A percentile compares a stretch with the other conserved stretches of the same genome.
phyloP scores from a whole-genome alignment of 2,888 invertebrate genomes.

The Didymodactylos carnosus region DNA sequence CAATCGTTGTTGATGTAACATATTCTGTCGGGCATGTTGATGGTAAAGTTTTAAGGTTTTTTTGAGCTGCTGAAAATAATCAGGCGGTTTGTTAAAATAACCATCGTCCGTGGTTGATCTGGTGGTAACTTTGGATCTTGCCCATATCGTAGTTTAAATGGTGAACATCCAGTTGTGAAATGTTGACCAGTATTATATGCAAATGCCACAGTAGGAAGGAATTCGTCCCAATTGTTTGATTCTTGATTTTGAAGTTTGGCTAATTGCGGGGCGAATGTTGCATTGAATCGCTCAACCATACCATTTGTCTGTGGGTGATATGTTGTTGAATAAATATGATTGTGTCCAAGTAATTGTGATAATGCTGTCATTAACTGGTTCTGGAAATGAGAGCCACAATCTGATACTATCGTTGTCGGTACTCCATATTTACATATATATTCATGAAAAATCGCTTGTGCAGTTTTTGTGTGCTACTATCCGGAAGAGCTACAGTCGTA shows the following conservation, averaged over 20 bases:
- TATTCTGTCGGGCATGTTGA: too few species aligned
- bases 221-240: too few species aligned
- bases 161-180: too few species aligned
- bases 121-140: too few species aligned
- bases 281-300: constrained; percentile 14
- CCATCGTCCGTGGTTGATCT: too few species aligned
- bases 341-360: constrained; percentile 15
- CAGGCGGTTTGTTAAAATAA: too few species aligned
- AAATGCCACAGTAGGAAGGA: too few species aligned
- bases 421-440: neutral
- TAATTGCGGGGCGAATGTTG: constrained; percentile 1
- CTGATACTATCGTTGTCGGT: neutral
- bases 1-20: too few species aligned
- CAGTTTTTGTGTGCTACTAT: neutral
- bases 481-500: neutral
- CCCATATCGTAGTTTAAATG: too few species aligned
- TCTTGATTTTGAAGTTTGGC: neutral
- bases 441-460: neutral
- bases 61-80: too few species aligned
- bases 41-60: too few species aligned
- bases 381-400: neutral
- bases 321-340: constrained; percentile 17
- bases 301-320: constrained; percentile 1
- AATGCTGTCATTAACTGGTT: constrained; percentile 11
- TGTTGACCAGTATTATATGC: too few species aligned